Evolutionary conservation across 2,888 invertebrate genomes (phyloP), one percentile per base, ranked within the genome.

Genomic region (Drosophila quinaria): DNA sequence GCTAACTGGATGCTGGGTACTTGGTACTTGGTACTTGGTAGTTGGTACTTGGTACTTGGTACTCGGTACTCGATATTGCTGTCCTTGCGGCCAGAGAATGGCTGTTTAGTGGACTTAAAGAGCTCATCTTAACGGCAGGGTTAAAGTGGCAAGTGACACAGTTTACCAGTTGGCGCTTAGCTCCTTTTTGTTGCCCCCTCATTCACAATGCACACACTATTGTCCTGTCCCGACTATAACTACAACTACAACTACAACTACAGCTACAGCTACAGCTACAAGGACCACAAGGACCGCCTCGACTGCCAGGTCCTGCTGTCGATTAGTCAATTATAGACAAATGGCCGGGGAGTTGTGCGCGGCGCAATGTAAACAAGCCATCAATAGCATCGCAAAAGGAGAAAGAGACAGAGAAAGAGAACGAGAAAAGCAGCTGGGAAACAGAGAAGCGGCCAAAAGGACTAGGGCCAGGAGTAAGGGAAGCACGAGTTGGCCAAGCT

Each of bases 261-360:
- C 37, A 19, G 3, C 35, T 22, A 19, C 19, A 2, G 2, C 19
- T 19, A 33, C 61, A 35, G 41, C 19, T 37, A 37, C 42, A 42
- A 42, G 46, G 33, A 47, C 37, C 19, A 11, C 37, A n/a, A 37
- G 11, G 19, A 37, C 52, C 54, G 58, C 44, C 47, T 61, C 19
- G 19, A 37, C 52, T 58, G 58, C 35, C 47, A 63, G 60, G 54
- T 68, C 56, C 60, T 71, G 75, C 87, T 61, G 87, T 81, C 87
- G 87, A 84, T 84, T 84, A 84, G 83, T 84, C 83, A 84, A 87
- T 84, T 84, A 84, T 87, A 87, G 83, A 84, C 83, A 84, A 84
- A 84, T 84, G 83, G 85, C 87, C 73, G 63, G 83, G 81, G 83
- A 87, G 81, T 69, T 75, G 70, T 15, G 77, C 69, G 70, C 65